Conservation (phyloP, 2,888 invertebrate genomes). For the Odontomyia ornata region DNA sequence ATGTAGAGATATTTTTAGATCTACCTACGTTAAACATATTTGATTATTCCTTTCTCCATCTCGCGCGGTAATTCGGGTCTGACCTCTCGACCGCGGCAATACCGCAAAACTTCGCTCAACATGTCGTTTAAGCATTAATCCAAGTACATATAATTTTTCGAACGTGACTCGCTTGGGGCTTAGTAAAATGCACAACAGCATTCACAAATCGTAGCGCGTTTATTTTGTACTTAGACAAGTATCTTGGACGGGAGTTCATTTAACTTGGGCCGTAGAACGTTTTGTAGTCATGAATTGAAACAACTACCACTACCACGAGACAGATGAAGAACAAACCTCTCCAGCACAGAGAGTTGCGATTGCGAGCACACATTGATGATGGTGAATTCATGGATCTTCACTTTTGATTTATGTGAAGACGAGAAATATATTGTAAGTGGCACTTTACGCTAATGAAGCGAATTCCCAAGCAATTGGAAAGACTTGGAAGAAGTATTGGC, state of each 20-base stretch:
- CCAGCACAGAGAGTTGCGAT: not conserved
- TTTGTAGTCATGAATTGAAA: not conserved
- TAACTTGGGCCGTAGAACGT: not conserved
- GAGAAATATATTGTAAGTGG: not conserved
- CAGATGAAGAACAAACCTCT: too few species aligned
- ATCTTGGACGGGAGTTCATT: not conserved
- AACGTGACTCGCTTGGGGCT: not conserved
- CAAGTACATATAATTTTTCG: not conserved
- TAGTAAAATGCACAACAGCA: not conserved
- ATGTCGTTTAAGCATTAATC: not conserved
- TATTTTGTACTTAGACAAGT: not conserved
- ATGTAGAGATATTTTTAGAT: too few species aligned
- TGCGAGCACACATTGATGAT: not conserved
- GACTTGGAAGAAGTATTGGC: not conserved
- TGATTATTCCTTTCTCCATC: too few species aligned
- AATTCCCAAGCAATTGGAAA: not conserved
- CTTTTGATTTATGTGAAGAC: not conserved
- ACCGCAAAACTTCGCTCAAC: not conserved
- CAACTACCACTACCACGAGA: not conserved
- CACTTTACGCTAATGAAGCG: not conserved
- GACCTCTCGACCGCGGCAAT: not conserved
- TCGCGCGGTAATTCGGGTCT: not conserved
- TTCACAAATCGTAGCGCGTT: not conserved
- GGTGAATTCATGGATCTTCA: conserved; percentile 1
- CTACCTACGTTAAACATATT: too few species aligned